Evolutionary conservation across 2,797 vertebrate genomes (phyloP).

Genomic region (Sylvia borin): DNA sequence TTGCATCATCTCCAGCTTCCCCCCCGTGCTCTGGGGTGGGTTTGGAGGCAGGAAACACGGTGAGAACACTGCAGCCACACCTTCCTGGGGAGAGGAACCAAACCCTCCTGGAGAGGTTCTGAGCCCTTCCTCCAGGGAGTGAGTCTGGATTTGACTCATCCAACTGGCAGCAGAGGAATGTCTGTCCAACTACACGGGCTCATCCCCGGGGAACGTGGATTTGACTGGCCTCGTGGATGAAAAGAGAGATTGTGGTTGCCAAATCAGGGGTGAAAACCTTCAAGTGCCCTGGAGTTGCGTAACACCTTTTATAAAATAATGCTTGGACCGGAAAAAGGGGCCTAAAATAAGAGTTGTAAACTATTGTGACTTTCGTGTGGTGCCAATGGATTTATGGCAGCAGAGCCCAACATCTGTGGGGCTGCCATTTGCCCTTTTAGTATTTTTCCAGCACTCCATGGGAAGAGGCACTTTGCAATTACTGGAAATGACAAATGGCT

Average conservation of each 20-base stretch:
- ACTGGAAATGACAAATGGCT: slow-evolving; percentile 54
- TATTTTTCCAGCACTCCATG: slow-evolving; percentile 53
- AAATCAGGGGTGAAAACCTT: not conserved
- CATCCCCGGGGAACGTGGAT: not conserved
- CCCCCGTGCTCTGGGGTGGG: not conserved
- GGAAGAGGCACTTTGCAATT: slow-evolving; percentile 57
- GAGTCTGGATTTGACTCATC: not conserved
- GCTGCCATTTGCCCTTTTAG: slow-evolving; percentile 47
- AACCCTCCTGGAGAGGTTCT: not conserved
- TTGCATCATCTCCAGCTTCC: not conserved
- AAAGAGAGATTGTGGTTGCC: not conserved
- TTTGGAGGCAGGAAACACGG: slow-evolving; percentile 28
- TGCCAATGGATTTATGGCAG: slow-evolving; percentile 52
- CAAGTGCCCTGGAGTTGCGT: not conserved
- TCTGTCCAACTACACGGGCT: not conserved
- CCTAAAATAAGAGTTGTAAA: slow-evolving; percentile 15
- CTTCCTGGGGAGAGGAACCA: not conserved
- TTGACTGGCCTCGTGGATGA: not conserved
- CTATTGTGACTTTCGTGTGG: not conserved
- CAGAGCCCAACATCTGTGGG: not conserved
- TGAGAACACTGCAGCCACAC: not conserved
- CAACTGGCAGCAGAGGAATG: not conserved
- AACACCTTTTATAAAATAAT: slow-evolving; percentile 20
- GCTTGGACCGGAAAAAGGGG: slow-evolving; percentile 22
- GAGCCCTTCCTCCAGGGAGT: not conserved